Evolutionary conservation across 2,797 vertebrate species (phyloP), one percentile per base, ranked within the genome.

Genomic region (Phalloptychus januarius): DNA sequence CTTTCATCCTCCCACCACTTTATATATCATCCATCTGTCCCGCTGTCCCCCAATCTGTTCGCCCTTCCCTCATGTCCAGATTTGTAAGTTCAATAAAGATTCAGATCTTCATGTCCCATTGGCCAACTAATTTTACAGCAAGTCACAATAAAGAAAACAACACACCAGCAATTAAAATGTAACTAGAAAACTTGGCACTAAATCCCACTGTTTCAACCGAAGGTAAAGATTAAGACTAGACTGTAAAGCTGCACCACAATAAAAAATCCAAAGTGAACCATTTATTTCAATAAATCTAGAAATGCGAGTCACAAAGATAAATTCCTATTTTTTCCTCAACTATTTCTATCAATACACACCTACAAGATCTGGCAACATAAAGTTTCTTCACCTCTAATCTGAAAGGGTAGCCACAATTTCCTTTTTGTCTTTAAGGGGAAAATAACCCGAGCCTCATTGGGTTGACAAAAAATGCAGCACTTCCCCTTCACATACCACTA

Each of bases 401-500:
- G 20, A 42, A 61, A 74, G 15, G 28, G 10, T 28, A 75, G 74
- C 25, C 25, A 58, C 36, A n/a, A 42, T 31, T 13, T 63, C 28
- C 56, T 33, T 42, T 38, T 69, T 42, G 23, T n/a, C 38, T 15
- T 42, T n/a, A 69, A n/a, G 13, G 13, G 42, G 12, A 61, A 74
- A 74, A n/a, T 28, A 74, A 44, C n/a, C 40, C 28, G 2, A 44
- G 40, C 38, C 38, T 76, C 31, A 75, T 44, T 61, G 25, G 15
- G n/a, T 42, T 44, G 52, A 50, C 12, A 36, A 20, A 52, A 20
- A 71, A 54, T 78, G 71, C 71, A 50, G 58, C 61, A 71, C 61
- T 77, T 77, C 67, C 73, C 36, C 33, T 82, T 82, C 83, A 90
- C 42, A 69, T 80, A 74, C 80, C 83, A 54, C 87, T 94, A 93